Conservation (phyloP, 1,140 invertebrate genomes). For the Sesamia nonagrioides region DNA sequence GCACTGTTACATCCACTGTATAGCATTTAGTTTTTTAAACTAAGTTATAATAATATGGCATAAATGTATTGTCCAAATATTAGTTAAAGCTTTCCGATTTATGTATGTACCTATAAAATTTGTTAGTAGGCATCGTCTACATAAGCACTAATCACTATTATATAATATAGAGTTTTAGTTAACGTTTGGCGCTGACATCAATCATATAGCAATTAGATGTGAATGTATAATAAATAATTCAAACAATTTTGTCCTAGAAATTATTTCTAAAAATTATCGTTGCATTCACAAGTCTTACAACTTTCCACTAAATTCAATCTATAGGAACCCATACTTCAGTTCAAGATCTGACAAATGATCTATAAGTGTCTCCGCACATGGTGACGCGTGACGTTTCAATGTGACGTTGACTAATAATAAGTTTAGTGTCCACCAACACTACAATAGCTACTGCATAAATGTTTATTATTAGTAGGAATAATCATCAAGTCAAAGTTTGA, state of each 20-base stretch:
- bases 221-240: conserved; percentile 44
- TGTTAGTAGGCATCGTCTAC: conserved; percentile 44
- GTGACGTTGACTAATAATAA: not conserved
- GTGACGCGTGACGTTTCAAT: not conserved
- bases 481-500: conserved; percentile 5
- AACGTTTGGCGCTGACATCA: conserved; percentile 41
- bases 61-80: conserved; percentile 69
- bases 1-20: conserved; percentile 34
- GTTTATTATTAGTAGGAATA: conserved; percentile 1
- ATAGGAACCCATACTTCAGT: conserved; percentile 84
- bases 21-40: conserved; percentile 53
- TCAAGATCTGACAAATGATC: conserved; percentile 74
- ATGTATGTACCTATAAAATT: conserved; percentile 53
- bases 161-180: conserved; percentile 36
- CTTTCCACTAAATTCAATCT: conserved; percentile 76
- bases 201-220: conserved; percentile 33
- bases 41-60: conserved; percentile 69
- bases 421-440: conserved; percentile 5
- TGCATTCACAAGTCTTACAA: conserved; percentile 55
- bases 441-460: not conserved
- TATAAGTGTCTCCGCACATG: conserved; percentile 44
- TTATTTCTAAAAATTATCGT: conserved; percentile 51
- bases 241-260: conserved; percentile 44
- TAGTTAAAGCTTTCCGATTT: conserved; percentile 76
- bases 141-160: conserved; percentile 50